phyloP scores from a whole-genome alignment of 2,888 invertebrate species.

The Helobdella robusta region DNA sequence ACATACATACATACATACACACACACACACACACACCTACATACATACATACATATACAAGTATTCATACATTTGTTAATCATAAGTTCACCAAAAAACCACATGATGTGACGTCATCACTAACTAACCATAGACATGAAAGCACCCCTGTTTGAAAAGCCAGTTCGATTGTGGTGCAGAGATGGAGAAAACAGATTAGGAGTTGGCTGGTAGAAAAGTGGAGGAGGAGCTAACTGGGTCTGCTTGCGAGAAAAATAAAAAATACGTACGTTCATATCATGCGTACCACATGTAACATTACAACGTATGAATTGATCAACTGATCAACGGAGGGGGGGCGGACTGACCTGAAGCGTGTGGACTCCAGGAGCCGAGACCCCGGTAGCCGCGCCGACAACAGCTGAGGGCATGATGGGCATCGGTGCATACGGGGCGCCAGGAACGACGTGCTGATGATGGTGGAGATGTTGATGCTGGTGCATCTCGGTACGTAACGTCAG shows the following conservation, averaged over 20 bases:
- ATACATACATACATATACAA: neutral
- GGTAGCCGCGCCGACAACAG: too few relatives aligned
- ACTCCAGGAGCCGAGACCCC: too few relatives aligned
- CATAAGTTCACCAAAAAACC: neutral
- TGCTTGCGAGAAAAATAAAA: too few relatives aligned
- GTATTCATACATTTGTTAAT: neutral
- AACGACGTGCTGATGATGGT: slow-evolving; percentile 29
- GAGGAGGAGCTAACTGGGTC: slow-evolving; percentile 8
- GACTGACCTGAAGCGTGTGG: too few relatives aligned
- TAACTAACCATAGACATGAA: slow-evolving; percentile 22
- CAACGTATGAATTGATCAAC: too few relatives aligned
- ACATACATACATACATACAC: too few relatives aligned
- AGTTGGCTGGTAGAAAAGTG: slow-evolving; percentile 16
- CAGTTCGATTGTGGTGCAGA: neutral
- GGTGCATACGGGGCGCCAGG: slow-evolving; percentile 25
- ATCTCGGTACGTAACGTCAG: slow-evolving; percentile 28
- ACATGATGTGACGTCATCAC: neutral
- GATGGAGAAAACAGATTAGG: slow-evolving; percentile 5
- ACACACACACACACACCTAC: neutral
- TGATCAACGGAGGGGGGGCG: too few relatives aligned
- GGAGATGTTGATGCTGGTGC: slow-evolving; percentile 30
- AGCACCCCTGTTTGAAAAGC: slow-evolving; percentile 14
- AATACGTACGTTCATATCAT: too few relatives aligned
- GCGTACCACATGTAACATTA: too few relatives aligned
- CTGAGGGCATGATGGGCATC: slow-evolving; percentile 10